Base-by-base conservation (phyloP, 2,113 vertebrate species). In the Pelvicachromis taeniatus region DNA sequence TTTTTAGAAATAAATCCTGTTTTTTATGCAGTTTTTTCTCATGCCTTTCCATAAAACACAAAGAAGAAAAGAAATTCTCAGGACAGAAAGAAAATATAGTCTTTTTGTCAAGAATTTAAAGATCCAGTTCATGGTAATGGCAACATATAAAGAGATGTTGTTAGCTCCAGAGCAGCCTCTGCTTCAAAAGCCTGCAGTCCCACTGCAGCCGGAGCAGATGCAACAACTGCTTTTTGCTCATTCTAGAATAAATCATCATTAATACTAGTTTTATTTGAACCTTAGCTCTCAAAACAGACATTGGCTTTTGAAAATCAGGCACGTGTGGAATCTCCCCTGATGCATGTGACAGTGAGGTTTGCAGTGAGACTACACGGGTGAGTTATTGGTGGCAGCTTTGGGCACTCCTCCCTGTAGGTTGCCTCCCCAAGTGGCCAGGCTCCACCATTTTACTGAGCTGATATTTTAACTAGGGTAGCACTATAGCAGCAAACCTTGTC, bases 121-220 rank as follows among this genome's bases (percentile, higher is more conserved):
- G 87, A 87, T 94, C 85, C 3, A 93, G 86, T 21, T 83, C 89
- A 50, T 91, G 48, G 40, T 89, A 90, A 75, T 12, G 8, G 82
- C 56, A 23, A 83, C 70, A 14, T 89, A 90, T 65, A 88, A 85
- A 13, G 50, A 7, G 7, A 13, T n/a, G 23, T 80, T 84, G 4
- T 73, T 80, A 59, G 35, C 35, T 31, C 55, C 56, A 77, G 80
- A 45, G 55, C 59, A 13, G 9, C 61, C 2, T 70, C 58, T 17
- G 17, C 48, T 4, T 63, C 53, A 2, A 84, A 40, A n/a, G 80
- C 19, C 83, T 91, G 85, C 53, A 90, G n/a, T 19, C 35, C 42
- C 29, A 89, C 58, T 45, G 29, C 77, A 45, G 17, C 12, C 19
- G 38, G 81, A 21, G 80, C 21, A 26, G 81, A 75, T 21, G 83